Evolutionary conservation across 1,140 invertebrate genomes (phyloP).

Genomic region (Drosophila nasuta): DNA sequence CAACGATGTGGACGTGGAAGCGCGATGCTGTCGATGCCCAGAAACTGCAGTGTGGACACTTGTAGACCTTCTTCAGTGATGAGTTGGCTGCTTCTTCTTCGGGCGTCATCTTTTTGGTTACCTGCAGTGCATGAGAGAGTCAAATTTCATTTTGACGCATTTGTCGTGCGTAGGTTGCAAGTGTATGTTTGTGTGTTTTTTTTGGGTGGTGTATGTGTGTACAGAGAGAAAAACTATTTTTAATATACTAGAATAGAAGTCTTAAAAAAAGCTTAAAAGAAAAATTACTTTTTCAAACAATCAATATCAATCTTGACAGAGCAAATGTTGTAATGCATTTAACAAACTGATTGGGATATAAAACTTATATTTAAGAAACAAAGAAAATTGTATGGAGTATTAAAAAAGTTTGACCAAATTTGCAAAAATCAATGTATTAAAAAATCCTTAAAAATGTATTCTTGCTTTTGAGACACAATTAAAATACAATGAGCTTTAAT

Average conservation of each 20-base stretch:
- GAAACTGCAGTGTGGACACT: conserved; percentile 95
- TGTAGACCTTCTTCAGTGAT: conserved; percentile 90
- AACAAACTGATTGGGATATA: no score
- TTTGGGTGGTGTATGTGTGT: neutral
- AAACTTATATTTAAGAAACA: no score
- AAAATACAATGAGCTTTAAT: no score
- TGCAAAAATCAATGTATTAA: no score
- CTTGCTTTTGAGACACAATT: no score
- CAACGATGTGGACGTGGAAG: conserved; percentile 96
- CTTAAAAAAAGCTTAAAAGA: no score
- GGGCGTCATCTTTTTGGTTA: conserved; percentile 85
- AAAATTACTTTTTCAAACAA: no score
- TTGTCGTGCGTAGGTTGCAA: conserved; percentile 57
- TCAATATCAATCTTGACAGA: no score
- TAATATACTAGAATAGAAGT: no score
- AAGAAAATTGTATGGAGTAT: no score
- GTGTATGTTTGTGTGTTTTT: neutral
- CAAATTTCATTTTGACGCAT: conserved; percentile 84
- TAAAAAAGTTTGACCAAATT: no score
- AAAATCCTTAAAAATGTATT: no score
- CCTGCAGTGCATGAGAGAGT: conserved; percentile 84
- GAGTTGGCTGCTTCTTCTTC: conserved; percentile 84
- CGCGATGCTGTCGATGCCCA: conserved; percentile 96
- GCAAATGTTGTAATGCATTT: neutral
- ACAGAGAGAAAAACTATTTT: neutral